phyloP scores from a whole-genome alignment of 2,888 invertebrate genomes.

The Ophioninae sp. region DNA sequence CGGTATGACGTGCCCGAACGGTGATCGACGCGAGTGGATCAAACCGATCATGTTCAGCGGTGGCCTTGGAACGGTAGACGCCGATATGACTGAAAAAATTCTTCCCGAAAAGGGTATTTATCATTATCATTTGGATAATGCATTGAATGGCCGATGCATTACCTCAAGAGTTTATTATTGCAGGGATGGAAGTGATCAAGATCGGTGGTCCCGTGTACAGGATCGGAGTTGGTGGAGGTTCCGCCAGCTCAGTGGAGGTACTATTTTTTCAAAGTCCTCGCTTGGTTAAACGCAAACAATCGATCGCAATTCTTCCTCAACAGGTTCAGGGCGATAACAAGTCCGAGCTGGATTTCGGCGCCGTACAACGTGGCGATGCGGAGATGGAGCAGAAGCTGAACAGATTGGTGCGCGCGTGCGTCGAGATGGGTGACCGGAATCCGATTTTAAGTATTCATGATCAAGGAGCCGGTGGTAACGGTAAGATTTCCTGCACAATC shows the following conservation, averaged over 20 bases:
- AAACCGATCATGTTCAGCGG: constrained; percentile 99
- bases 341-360: constrained; percentile 95
- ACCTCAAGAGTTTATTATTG: constrained; percentile 52
- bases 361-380: constrained; percentile 98
- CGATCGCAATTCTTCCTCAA: constrained; percentile 7
- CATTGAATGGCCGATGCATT: not conserved
- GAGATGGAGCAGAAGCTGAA: constrained; percentile 99
- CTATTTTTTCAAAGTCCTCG: constrained; percentile 5
- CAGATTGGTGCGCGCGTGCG: constrained; percentile 94
- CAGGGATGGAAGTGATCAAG: constrained; percentile 95
- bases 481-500: constrained; percentile 70
- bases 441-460: constrained; percentile 98
- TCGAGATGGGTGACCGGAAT: constrained; percentile 91
- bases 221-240: constrained; percentile 99
- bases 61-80: constrained; percentile 95
- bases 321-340: constrained; percentile 93
- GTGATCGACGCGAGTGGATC: constrained; percentile 93
- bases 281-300: not conserved
- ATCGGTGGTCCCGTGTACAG: constrained; percentile 98
- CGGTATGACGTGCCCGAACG: constrained; percentile 87
- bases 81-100: constrained; percentile 89
- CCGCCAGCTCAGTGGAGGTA: constrained; percentile 95
- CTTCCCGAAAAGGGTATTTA: constrained; percentile 86
- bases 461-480: constrained; percentile 99
- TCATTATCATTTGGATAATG: not conserved